Evolutionary conservation across 2,888 invertebrate genomes (phyloP), one percentile per base, ranked within the genome.

Genomic region (Amaurobius ferox): DNA sequence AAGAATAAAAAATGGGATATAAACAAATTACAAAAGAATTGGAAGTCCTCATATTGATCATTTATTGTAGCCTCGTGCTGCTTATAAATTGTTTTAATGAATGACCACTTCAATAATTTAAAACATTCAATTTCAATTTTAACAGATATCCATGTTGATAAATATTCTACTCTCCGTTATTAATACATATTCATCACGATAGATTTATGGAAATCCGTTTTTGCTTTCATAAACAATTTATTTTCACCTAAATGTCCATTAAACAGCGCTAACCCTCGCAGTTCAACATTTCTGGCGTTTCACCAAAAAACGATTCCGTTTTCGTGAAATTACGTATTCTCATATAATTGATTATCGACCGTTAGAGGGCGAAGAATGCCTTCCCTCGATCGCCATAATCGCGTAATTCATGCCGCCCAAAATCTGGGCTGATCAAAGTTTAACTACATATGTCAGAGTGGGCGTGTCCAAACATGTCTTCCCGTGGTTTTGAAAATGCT

Each of bases 381-480:
- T 55, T 55, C 23, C 1, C 55, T 55, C 55, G 23, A 55, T 55
- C 55, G 66, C 66, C 66, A 35, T 66, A 35, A 48, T 48, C 16
- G 44, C 11, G 32, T 71, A 79, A 79, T 79, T 83, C 76, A 83
- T 76, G 76, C 81, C 76, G 13, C 81, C 83, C 77, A 26, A 77
- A 77, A 83, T 62, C 77, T 64, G 48, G 72, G 73, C 55, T 85
- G 83, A 85, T 85, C 83, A 85, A 77, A 85, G 72, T 85, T 85
- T 76, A 85, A 85, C 70, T 55, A 48, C 28, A 32, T 77, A 66
- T 77, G 83, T 77, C 71, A 71, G 28, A 26, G 67, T 39, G 72
- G 83, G 83, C 77, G 83, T 85, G 77, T 85, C 77, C 66, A 39
- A 72, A 85, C 83, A 85, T 78, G 67, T 72, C 77, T 85, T 72